These are phyloP conservation scores for Pempheris klunzingeri DNA, from an alignment of 2,797 vertebrate species.

Conservation along the genomic window DNA sequence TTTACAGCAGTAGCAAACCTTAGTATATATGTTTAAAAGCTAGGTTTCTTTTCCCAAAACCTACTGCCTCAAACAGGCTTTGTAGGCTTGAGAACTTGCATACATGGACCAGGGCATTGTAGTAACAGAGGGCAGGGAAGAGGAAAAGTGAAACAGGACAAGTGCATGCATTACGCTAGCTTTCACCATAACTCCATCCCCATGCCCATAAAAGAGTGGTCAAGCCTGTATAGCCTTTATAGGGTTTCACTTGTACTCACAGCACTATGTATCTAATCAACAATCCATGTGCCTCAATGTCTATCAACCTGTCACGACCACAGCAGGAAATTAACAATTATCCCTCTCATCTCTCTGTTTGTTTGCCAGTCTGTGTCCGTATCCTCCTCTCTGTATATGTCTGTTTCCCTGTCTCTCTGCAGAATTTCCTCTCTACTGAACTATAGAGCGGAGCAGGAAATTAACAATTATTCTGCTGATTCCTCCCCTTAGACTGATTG, in stretches of 20 bases:
- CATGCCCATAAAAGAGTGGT: not conserved
- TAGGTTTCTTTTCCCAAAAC: not conserved
- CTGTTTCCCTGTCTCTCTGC: conserved; percentile 45
- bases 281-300: conserved; percentile 24
- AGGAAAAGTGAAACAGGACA: not conserved
- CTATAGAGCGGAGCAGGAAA: conserved; percentile 70
- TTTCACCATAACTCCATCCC: not conserved
- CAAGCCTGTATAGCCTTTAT: not conserved
- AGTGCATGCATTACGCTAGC: not conserved
- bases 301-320: conserved; percentile 42
- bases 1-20: conserved; percentile 4
- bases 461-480: conserved; percentile 76
- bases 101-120: not conserved
- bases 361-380: conserved; percentile 42
- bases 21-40: not conserved
- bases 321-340: conserved; percentile 77
- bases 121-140: not conserved
- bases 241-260: not conserved
- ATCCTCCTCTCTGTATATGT: conserved; percentile 51
- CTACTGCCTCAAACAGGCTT: not conserved
- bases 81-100: not conserved
- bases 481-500: conserved; percentile 38
- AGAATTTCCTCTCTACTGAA: conserved; percentile 62
- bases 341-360: conserved; percentile 52
- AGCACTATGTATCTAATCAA: not conserved